Conservation (phyloP, 2,113 vertebrate species). For the Lynx canadensis region DNA sequence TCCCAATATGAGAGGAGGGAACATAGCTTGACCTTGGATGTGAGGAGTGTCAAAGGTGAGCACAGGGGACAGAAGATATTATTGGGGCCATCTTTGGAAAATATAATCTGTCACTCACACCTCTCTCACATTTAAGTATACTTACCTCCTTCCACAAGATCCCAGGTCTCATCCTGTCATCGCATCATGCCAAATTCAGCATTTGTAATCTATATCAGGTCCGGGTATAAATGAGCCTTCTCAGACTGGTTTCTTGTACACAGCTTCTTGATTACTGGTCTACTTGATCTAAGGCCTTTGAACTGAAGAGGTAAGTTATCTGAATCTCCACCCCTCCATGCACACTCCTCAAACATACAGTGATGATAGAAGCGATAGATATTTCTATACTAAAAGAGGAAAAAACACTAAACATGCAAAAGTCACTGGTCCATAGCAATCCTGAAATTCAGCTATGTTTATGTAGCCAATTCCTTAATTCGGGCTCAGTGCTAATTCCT, state of each 20-base stretch:
- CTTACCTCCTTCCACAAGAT: neutral
- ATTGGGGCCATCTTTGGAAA: neutral
- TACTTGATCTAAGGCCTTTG: neutral
- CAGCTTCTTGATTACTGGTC: neutral
- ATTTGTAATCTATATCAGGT: neutral
- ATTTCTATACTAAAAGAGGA: neutral
- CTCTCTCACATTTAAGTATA: neutral
- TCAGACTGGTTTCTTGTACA: neutral
- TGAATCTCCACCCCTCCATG: neutral
- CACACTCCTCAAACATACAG: neutral
- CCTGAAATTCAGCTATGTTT: neutral
- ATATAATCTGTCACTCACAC: neutral
- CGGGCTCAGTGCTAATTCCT: neutral
- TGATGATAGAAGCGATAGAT: neutral
- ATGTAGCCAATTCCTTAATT: neutral
- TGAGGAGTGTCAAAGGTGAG: neutral
- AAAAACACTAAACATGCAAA: neutral
- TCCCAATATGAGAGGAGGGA: neutral
- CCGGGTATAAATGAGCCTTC: neutral
- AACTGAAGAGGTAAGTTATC: neutral
- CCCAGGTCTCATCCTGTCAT: neutral
- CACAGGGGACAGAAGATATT: neutral
- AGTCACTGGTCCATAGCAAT: neutral
- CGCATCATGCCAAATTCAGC: neutral
- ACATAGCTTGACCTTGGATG: neutral